phyloP scores from a whole-genome alignment of 2,113 vertebrate genomes.

The Cygnus buccinator region DNA sequence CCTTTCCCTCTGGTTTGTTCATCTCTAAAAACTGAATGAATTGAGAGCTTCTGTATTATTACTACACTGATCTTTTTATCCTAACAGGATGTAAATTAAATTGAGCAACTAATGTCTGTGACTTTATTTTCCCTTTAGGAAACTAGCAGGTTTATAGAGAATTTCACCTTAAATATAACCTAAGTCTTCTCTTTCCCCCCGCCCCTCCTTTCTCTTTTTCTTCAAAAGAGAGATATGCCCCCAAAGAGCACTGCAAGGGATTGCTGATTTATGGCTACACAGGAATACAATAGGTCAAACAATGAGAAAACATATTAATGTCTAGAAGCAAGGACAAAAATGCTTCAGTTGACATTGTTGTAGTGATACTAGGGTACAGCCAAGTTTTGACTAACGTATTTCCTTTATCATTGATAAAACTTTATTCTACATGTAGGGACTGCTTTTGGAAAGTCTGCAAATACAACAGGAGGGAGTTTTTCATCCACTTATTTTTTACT shows the following conservation, averaged over 20 bases:
- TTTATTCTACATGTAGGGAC: too few relatives aligned
- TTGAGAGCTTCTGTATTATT: background rate
- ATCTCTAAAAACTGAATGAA: background rate
- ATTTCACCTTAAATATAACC: background rate
- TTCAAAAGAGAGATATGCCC: background rate
- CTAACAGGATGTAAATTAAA: constrained; percentile 51
- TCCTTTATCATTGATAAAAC: background rate
- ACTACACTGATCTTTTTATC: constrained; percentile 53
- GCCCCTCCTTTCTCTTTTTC: background rate
- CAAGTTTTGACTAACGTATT: background rate
- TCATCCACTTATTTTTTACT: background rate
- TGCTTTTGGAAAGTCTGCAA: too few relatives aligned
- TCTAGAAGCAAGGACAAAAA: background rate
- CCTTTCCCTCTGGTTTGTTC: background rate
- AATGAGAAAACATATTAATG: constrained; percentile 52
- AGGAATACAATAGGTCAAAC: constrained; percentile 39
- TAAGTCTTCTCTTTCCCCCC: background rate
- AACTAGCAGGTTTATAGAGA: background rate
- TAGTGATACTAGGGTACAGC: background rate
- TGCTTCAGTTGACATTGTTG: background rate
- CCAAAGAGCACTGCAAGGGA: background rate
- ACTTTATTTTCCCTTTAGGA: constrained; percentile 2
- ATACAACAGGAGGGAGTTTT: background rate
- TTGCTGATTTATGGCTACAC: constrained; percentile 18
- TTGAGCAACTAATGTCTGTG: constrained; percentile 24